Base-by-base conservation (phyloP, 1,140 invertebrate genomes). In the Camponotus pennsylvanicus region DNA sequence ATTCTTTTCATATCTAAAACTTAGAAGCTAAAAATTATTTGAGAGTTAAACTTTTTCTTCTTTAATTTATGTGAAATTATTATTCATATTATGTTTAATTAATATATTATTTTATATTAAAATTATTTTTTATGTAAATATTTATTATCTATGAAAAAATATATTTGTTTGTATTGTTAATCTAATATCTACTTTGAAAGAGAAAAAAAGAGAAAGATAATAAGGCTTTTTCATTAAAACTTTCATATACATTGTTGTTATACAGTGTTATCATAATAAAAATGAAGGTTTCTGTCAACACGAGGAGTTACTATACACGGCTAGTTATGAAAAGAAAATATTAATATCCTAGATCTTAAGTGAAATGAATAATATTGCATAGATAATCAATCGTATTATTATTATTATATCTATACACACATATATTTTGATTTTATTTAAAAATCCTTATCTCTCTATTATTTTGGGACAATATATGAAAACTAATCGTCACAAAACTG, bases 191-290 rank as follows among this genome's bases (percentile, higher is more conserved):
- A 27, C 27, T 6, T 5, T 77, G 0, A n/a, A 0, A 52, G 42
- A 7, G 11, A 27, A 40, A 18, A 4, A 13, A 8, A 52, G 42
- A 7, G 6, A 27, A 21, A n/a, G 15, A 13, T 15, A 9, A 37
- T 27, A 45, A 61, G 32, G 37, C 8, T 40, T 40, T 61, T 61
- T 77, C 9, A 77, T 63, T 42, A 77, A 77, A 77, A 61, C 37
- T 42, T 32, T 77, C 61, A 42, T 42, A 77, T 42, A 63, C 9
- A 8, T 21, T 77, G 34, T 40, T 42, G 42, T 77, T 21, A 4
- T 77, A 77, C 21, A 15, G 2, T 42, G 57, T 63, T 61, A 61
- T 59, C 11, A 13, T 77, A 77, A 21, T 76, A 42, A 59, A 61
- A 61, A 42, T 77, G 27, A 3, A 76, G 27, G 8, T 32, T 18